Base-by-base conservation (phyloP, 2,888 invertebrate genomes). In the Xanthostigma xanthostigma region DNA sequence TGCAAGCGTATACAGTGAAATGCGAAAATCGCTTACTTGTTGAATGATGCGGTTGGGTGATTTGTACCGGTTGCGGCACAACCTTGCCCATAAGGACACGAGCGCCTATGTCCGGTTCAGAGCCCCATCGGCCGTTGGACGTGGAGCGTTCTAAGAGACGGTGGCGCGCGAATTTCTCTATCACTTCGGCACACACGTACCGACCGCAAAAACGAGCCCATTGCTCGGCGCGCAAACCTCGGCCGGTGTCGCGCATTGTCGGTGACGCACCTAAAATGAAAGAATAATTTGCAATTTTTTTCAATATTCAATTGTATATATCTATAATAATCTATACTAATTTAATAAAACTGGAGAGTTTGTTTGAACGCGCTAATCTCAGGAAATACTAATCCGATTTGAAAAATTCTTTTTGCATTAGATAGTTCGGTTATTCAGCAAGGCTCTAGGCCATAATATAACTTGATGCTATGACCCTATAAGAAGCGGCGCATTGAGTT, bases 121-220 rank as follows among this genome's bases (percentile, higher is more conserved):
- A 74, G 53, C 76, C 78, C 74, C 79, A 79, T 35, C 68, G 62
- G 17, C 71, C 64, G 50, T 14, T 33, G 51, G 62, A 61, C 46
- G 72, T 72, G 41, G 71, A 70, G 50, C 74, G 67, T 53, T 77
- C 76, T 49, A 78, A 62, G 2, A 77, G 65, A 48, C 73, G 66
- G 56, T 74, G 74, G 49, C 76, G 67, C 6, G 76, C 73, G 59
- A 78, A 76, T 58, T 79, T 78, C 55, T 80, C 79, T 54, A 85
- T 83, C 53, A 81, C 75, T 59, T 83, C 81, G 3, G 82, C 79
- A 58, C 81, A 81, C 37, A 77, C 73, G 60, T 79, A 74, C 41
- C 84, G 72, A 10, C 84, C 82, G 60, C 83, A 84, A 62, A 77
- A 81, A 54, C 78, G 67, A 2, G 84, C 84, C 84, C 84, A 85